Percentiles rank a stretch among this genome's conserved stretches.
These are phyloP conservation scores for Apantesis nais DNA, from an alignment of 2,888 invertebrate species.

Conservation along the genomic window DNA sequence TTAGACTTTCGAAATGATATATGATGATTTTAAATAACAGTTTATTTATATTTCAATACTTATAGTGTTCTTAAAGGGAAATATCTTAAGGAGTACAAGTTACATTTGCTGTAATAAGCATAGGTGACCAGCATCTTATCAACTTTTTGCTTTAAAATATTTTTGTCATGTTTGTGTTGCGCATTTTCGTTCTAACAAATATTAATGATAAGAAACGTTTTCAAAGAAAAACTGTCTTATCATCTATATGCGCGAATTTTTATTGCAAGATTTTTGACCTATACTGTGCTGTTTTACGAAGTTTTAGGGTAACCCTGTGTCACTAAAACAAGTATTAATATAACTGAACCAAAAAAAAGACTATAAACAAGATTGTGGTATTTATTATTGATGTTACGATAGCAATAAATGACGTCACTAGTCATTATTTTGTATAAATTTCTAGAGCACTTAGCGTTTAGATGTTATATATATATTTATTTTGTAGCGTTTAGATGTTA, in stretches of 20 bases:
- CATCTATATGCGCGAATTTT: not conserved
- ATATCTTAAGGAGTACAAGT: not conserved
- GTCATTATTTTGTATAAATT: too few relatives aligned
- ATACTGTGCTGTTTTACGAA: not conserved
- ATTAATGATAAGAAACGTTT: not conserved
- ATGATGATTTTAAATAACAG: not conserved
- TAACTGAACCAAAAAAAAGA: too few relatives aligned
- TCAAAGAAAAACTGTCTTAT: slow-evolving; percentile 1
- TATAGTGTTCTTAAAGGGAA: not conserved
- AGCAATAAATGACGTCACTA: too few relatives aligned
- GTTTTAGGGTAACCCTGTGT: too few relatives aligned
- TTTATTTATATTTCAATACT: not conserved
- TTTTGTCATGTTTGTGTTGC: slow-evolving; percentile 1
- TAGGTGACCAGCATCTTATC: not conserved
- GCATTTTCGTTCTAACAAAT: not conserved
- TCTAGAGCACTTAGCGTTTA: too few relatives aligned
- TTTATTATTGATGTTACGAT: too few relatives aligned
- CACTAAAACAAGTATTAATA: too few relatives aligned
- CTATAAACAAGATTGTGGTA: too few relatives aligned
- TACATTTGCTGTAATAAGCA: not conserved
- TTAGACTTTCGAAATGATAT: slow-evolving; percentile 29
- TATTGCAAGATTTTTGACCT: not conserved
- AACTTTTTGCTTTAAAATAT: not conserved
- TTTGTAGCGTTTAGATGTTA: too few relatives aligned
- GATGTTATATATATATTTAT: too few relatives aligned